These are phyloP conservation scores for Athalia rosae DNA, from an alignment of 2,888 invertebrate genomes.

Conservation along the genomic window DNA sequence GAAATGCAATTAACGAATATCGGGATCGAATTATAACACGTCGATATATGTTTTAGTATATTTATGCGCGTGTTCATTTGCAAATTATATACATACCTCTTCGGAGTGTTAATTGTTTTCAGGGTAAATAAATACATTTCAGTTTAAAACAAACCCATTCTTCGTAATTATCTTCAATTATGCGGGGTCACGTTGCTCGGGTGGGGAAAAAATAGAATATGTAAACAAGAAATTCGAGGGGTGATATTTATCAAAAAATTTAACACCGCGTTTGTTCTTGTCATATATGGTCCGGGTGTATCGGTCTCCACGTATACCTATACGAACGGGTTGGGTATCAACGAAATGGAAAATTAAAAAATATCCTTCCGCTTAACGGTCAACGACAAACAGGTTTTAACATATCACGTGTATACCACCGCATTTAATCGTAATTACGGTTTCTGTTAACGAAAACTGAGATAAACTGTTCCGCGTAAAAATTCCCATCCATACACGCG, in stretches of 20 bases:
- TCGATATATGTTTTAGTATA: background rate
- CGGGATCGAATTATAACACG: background rate
- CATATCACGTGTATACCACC: constrained; percentile 14
- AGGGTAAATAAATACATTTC: constrained; percentile 27
- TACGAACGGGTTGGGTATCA: background rate
- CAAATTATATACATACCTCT: background rate
- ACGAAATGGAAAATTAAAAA: constrained; percentile 35
- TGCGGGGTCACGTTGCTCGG: constrained; percentile 41
- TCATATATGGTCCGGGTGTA: background rate
- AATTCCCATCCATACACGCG: background rate
- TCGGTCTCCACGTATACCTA: background rate
- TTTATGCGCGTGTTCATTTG: background rate
- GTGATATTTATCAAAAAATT: constrained; percentile 46
- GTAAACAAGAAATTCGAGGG: constrained; percentile 37
- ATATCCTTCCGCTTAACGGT: constrained; percentile 37
- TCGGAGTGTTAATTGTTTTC: constrained; percentile 2
- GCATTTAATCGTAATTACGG: constrained; percentile 7
- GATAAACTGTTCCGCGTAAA: no score
- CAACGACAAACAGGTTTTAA: constrained; percentile 30
- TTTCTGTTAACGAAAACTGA: constrained; percentile 17
- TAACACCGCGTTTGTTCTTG: constrained; percentile 36
- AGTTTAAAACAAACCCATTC: constrained; percentile 4
- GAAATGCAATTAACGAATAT: background rate
- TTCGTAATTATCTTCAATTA: constrained; percentile 44
- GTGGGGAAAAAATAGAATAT: constrained; percentile 33